These are phyloP conservation scores for Polypedilum pembai DNA, from an alignment of 1,140 invertebrate species.

Conservation along the genomic window DNA sequence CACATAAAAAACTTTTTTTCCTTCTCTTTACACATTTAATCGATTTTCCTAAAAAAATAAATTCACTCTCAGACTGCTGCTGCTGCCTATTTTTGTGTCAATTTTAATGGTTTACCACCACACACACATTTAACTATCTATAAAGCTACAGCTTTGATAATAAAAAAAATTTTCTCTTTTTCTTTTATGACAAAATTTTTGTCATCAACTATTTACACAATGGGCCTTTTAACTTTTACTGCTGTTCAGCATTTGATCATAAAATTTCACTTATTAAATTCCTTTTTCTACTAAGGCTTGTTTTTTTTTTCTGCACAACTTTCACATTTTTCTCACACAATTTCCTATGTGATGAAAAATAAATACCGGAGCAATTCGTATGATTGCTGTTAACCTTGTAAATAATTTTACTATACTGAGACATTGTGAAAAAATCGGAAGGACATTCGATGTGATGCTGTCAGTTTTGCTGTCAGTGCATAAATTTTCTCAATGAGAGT, in stretches of 20 bases:
- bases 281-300: neutral
- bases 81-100: neutral
- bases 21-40: neutral
- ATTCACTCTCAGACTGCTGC: too few species aligned
- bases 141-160: neutral
- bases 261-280: neutral
- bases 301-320: neutral
- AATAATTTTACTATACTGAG: slow-evolving; percentile 3
- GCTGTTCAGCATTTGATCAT: too few species aligned
- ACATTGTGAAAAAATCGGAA: neutral
- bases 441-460: neutral
- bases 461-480: neutral
- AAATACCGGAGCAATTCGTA: neutral
- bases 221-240: too few species aligned
- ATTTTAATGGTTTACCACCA: neutral
- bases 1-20: neutral
- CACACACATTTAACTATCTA: neutral
- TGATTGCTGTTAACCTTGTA: neutral
- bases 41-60: neutral
- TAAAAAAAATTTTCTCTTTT: neutral
- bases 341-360: neutral
- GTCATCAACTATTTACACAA: too few species aligned
- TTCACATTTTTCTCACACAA: neutral
- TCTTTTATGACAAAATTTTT: neutral
- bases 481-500: neutral